Base-by-base conservation (phyloP, 2,888 invertebrate genomes). In the Meloe dianella region DNA sequence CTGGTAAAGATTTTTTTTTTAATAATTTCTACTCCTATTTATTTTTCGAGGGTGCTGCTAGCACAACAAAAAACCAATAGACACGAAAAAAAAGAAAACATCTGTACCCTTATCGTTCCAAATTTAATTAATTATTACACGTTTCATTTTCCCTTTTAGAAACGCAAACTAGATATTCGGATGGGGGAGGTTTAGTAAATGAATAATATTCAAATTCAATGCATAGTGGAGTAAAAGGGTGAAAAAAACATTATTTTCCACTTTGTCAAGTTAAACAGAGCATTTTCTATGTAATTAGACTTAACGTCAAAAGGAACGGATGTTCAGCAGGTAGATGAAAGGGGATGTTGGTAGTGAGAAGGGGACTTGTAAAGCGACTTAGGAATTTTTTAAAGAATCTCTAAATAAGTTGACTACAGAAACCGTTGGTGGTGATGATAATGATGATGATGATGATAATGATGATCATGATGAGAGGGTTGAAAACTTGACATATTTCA, bases 1-100 rank as follows among this genome's bases (percentile, higher is more conserved):
- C 41, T 82, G 82, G 88, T 89, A 77, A 87, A 88, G 3, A 12
- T 3, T 41, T 41, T 41, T n/a, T n/a, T n/a, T n/a, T n/a, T n/a
- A n/a, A 41, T 10, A 35, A 35, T 35, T 35, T 35, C 14, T 12
- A 35, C 12, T n/a, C n/a, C n/a, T n/a, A 12, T 41, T 41, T n/a
- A 41, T 17, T 41, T 41, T 41, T 41, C 2, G 12, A 35, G 30
- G 7, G n/a, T n/a, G n/a, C n/a, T n/a, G n/a, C n/a, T n/a, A n/a
- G n/a, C n/a, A n/a, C n/a, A n/a, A n/a, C n/a, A n/a, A n/a, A n/a
- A n/a, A n/a, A n/a, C n/a, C n/a, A n/a, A n/a, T n/a, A n/a, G n/a
- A n/a, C n/a, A 35, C 1, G 35, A 12, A n/a, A 41, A 41, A 17
- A n/a, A 17, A 14, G 8, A 32, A 32, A 32, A 32, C 32, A 10